Evolutionary conservation across 2,797 vertebrate genomes (phyloP).

Genomic region (Peromyscus eremicus): DNA sequence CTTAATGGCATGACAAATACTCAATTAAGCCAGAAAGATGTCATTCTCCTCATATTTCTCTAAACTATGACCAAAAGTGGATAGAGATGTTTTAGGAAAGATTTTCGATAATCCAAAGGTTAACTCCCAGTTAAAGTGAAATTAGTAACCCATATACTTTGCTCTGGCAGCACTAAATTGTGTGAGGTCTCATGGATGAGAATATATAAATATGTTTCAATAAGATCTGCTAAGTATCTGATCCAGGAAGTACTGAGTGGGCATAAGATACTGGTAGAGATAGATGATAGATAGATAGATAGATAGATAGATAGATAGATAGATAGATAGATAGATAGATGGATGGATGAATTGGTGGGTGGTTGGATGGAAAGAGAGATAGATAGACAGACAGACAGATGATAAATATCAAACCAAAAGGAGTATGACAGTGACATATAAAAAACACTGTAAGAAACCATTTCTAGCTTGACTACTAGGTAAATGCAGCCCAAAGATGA

Average conservation of each 20-base stretch:
- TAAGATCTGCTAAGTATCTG: constrained; percentile 30
- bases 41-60: constrained; percentile 5
- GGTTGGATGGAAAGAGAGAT: not conserved
- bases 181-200: not conserved
- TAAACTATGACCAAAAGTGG: not conserved
- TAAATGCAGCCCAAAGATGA: not conserved
- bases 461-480: not conserved
- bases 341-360: not conserved
- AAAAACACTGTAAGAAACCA: not conserved
- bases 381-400: not conserved
- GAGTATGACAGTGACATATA: not conserved
- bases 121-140: constrained; percentile 38
- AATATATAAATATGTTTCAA: constrained; percentile 8
- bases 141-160: constrained; percentile 33
- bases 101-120: constrained; percentile 50
- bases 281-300: not conserved
- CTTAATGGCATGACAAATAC: not conserved
- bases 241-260: not conserved
- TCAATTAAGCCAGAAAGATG: constrained; percentile 26
- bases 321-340: not conserved
- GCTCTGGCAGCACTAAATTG: constrained; percentile 29
- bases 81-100: constrained; percentile 35
- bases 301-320: not conserved
- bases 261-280: not conserved
- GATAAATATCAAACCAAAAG: not conserved